These are phyloP conservation scores for Corticium candelabrum DNA, from an alignment of 37 sponge, comb jelly and placozoan genomes.

Conservation along the genomic window DNA sequence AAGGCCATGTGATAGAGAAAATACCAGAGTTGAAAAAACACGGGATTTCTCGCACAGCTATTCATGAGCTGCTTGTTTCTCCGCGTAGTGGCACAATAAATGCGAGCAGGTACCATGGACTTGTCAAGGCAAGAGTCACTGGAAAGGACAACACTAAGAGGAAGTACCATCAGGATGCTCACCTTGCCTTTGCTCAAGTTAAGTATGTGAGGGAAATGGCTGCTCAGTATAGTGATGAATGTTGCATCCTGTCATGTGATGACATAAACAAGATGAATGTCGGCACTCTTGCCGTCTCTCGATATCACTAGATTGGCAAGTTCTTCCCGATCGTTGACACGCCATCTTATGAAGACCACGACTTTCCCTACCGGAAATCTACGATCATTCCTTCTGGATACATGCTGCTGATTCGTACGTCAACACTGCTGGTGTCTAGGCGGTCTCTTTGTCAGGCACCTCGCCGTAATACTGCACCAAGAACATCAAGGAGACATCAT, in stretches of 20 bases:
- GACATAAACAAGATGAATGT: slow-evolving; percentile 27
- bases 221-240: slow-evolving; percentile 2
- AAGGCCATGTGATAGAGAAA: slow-evolving; percentile 11
- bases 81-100: neutral
- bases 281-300: slow-evolving; percentile 19
- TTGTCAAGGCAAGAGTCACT: slow-evolving; percentile 13
- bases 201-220: slow-evolving; percentile 10
- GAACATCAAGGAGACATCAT: too few relatives aligned
- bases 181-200: slow-evolving; percentile 12
- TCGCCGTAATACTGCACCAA: too few relatives aligned
- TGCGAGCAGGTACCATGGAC: too few relatives aligned
- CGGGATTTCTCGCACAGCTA: slow-evolving; percentile 6
- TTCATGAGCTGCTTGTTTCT: slow-evolving; percentile 1
- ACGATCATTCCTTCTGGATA: slow-evolving; percentile 24
- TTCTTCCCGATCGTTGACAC: slow-evolving; percentile 16
- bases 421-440: too few relatives aligned
- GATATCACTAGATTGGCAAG: slow-evolving; percentile 15
- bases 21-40: slow-evolving; percentile 12
- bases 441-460: too few relatives aligned
- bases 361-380: slow-evolving; percentile 20
- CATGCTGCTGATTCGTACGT: too few relatives aligned
- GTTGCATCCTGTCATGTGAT: slow-evolving; percentile 16
- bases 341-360: slow-evolving; percentile 15
- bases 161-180: neutral
- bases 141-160: slow-evolving; percentile 10